Base-by-base conservation (phyloP, 2,888 invertebrate genomes). In the Drosophila pullipes region DNA sequence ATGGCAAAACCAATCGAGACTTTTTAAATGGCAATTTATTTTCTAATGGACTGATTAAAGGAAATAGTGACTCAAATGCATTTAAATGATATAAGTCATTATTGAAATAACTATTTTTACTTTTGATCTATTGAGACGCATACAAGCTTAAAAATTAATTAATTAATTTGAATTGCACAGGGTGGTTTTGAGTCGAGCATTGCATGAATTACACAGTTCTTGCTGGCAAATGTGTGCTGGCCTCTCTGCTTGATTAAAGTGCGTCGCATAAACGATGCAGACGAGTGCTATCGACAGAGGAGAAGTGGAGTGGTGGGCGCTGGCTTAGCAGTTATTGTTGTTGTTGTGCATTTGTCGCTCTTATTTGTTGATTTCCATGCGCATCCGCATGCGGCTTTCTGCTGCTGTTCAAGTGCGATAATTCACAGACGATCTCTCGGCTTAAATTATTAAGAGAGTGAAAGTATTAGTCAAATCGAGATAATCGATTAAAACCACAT, bases 331-430 rank as follows among this genome's bases (percentile, higher is more conserved):
- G 64, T 54, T 22, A 22, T 22, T 64, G 50, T 58, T 73, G 62
- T 64, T 59, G 50, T 54, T 57, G 73, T 79, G 74, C 72, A 69
- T 83, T 88, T 83, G 81, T 91, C 74, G 74, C 79, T 74, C 76
- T 83, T 85, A 79, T 83, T 91, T 91, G 72, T 71, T 76, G 69
- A 76, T 79, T 76, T 76, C 68, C 74, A 78, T 69, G 64, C 67
- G 55, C 63, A 69, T 76, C 18, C 70, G 69, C 62, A 65, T 50
- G 58, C 65, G 52, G 66, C 67, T 59, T 55, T 69, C 58, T 47
- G 39, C 58, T 60, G 59, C 55, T 68, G 86, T 76, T 90, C 84
- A 88, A 88, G 87, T 88, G 87, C 83, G 91, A 91, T 88, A 90
- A 88, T 91, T 89, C 79, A 33, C 53, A 52, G 9, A 52, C 28